Conservation (phyloP, 2,797 vertebrate genomes). For the Intellagama lesueurii region DNA sequence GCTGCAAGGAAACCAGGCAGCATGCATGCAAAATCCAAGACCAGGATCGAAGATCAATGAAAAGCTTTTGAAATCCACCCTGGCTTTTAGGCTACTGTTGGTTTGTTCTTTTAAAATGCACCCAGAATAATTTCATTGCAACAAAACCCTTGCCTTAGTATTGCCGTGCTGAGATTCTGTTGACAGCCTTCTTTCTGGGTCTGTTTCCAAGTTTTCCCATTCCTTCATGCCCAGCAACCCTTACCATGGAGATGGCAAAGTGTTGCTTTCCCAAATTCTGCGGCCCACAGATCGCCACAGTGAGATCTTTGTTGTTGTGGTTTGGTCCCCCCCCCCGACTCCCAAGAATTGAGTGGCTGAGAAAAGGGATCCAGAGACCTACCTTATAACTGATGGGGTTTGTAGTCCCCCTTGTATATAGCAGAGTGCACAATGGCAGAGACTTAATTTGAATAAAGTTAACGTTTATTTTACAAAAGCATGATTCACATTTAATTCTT, state of each 20-base stretch:
- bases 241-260: constrained; percentile 8
- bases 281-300: background rate
- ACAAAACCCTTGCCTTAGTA: background rate
- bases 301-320: background rate
- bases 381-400: no score
- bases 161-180: background rate
- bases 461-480: no score
- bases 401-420: no score
- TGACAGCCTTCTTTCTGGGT: background rate
- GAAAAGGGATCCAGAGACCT: background rate
- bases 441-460: no score
- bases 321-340: background rate
- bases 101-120: background rate
- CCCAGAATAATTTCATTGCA: background rate
- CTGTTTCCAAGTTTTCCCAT: background rate
- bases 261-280: background rate
- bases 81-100: background rate
- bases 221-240: background rate
- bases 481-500: no score
- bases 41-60: background rate
- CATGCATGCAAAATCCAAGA: no score
- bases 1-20: background rate
- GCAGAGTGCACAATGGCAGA: no score
- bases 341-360: background rate
- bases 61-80: background rate